Conservation (phyloP, 2,888 invertebrate species). For the Acleris laterana region DNA sequence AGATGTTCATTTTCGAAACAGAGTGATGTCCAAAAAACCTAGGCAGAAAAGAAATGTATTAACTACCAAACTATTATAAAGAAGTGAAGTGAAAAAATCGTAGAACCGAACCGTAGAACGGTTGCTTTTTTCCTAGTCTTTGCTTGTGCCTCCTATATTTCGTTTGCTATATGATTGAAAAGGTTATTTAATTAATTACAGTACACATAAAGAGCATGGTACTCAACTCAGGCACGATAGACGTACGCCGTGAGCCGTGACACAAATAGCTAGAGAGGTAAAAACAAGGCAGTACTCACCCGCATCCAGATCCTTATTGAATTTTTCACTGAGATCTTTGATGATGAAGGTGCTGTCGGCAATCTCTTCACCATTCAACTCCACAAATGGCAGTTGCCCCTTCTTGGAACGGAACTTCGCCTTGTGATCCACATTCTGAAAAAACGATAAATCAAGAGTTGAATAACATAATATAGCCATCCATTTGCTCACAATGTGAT, state of each 20-base stretch:
- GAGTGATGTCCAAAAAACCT: too few relatives aligned
- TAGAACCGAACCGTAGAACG: too few relatives aligned
- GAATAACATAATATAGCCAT: too few relatives aligned
- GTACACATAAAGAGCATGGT: conserved; percentile 25
- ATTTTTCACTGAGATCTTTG: conserved; percentile 92
- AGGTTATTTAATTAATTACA: conserved; percentile 31
- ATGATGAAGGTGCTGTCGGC: conserved; percentile 96
- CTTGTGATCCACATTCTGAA: conserved; percentile 97
- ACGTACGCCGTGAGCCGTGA: conserved; percentile 14
- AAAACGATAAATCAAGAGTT: conserved; percentile 44
- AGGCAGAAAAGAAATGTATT: too few relatives aligned
- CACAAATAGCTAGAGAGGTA: conserved; percentile 39
- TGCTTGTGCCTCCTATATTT: background rate
- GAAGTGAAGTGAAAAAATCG: too few relatives aligned
- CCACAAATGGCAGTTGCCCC: conserved; percentile 97
- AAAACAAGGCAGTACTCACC: conserved; percentile 54
- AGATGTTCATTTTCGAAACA: too few relatives aligned
- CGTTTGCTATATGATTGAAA: conserved; percentile 4
- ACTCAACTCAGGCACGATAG: conserved; percentile 9
- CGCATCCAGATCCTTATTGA: conserved; percentile 92
- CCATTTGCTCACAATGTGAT: too few relatives aligned
- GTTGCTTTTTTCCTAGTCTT: too few relatives aligned
- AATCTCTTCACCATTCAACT: conserved; percentile 97
- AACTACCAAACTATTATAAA: too few relatives aligned
- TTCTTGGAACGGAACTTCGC: conserved; percentile 97